Percentiles rank a stretch among this genome's conserved stretches.
Evolutionary conservation across 2,113 vertebrate species (phyloP).

Genomic region (Tupaia tana): DNA sequence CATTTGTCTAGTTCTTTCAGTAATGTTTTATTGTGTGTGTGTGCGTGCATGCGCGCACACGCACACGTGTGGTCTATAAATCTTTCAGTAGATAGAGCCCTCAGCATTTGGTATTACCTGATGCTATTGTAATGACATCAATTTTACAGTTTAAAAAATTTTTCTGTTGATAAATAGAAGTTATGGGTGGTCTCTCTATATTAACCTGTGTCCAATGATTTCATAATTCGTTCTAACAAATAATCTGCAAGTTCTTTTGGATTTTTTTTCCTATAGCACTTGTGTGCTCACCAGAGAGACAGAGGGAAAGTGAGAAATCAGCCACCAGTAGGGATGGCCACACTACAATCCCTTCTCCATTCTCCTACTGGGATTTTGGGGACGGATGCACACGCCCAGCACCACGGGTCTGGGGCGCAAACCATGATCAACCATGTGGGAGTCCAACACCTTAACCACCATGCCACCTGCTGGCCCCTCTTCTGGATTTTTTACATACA

Average conservation of each 20-base stretch:
- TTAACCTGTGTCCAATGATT: neutral
- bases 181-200: neutral
- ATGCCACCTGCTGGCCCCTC: too few species aligned
- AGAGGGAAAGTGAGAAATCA: too few species aligned
- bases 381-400: too few species aligned
- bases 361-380: too few species aligned
- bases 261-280: neutral
- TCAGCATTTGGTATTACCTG: neutral
- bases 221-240: neutral
- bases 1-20: neutral
- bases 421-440: too few species aligned
- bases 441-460: too few species aligned
- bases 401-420: too few species aligned
- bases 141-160: too few species aligned
- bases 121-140: neutral
- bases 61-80: neutral
- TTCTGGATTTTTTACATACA: neutral
- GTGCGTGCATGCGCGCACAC: neutral
- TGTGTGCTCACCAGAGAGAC: too few species aligned
- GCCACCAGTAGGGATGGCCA: too few species aligned
- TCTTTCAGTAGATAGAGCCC: constrained; percentile 20
- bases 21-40: neutral
- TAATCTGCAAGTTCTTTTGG: neutral
- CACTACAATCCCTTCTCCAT: too few species aligned
- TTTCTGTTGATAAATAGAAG: neutral